These are phyloP conservation scores for Oligia fasciuncula DNA, from an alignment of 2,888 invertebrate species.

Conservation along the genomic window DNA sequence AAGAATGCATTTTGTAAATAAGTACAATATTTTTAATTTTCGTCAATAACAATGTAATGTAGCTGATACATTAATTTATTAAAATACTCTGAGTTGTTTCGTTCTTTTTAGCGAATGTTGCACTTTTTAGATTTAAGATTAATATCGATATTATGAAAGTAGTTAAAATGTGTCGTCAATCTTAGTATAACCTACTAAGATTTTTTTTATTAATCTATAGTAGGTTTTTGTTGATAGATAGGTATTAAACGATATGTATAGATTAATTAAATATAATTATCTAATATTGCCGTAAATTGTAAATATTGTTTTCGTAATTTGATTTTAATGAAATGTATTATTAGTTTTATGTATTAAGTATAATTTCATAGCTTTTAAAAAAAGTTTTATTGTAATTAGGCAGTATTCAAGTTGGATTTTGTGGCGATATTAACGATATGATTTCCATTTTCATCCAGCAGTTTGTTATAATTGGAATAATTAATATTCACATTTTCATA, in stretches of 20 bases:
- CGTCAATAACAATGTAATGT: conserved; percentile 78
- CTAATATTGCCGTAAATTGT: conserved; percentile 84
- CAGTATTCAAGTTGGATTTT: conserved; percentile 86
- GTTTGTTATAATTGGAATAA: conserved; percentile 66
- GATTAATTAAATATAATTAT: conserved; percentile 79
- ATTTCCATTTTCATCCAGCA: conserved; percentile 67
- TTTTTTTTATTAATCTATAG: conserved; percentile 82
- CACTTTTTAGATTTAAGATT: conserved; percentile 87
- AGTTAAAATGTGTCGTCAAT: conserved; percentile 87
- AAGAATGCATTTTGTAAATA: conserved; percentile 89
- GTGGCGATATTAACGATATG: conserved; percentile 82
- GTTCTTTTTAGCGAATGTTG: conserved; percentile 88
- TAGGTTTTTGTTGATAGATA: conserved; percentile 89
- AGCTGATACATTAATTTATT: conserved; percentile 87
- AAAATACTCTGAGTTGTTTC: conserved; percentile 86
- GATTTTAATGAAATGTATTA: conserved; percentile 87
- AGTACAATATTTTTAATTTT: conserved; percentile 82
- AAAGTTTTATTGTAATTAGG: conserved; percentile 78
- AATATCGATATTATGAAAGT: conserved; percentile 85
- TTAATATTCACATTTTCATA: conserved; percentile 72
- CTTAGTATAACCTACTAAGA: conserved; percentile 85
- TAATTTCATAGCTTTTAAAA: conserved; percentile 85
- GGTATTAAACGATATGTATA: conserved; percentile 88
- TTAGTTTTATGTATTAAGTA: conserved; percentile 83
- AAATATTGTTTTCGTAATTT: conserved; percentile 88